Percentiles rank a stretch among this genome's conserved stretches.
phyloP scores from a whole-genome alignment of 1,140 invertebrate species.

The Carcinoscorpius rotundicauda region DNA sequence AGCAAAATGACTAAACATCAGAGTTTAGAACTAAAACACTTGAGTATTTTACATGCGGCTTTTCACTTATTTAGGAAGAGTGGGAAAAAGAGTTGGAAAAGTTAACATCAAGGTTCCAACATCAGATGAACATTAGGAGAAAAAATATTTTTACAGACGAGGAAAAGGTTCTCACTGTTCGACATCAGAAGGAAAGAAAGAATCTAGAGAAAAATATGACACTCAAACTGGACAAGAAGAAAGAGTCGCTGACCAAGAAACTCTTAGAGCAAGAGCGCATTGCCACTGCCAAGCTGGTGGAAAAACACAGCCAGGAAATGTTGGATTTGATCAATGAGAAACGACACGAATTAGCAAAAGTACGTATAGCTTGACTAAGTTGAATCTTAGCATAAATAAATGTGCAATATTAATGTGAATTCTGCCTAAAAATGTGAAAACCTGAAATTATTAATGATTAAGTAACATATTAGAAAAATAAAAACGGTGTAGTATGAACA shows the following conservation, averaged over 20 bases:
- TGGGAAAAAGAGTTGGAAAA: constrained; percentile 90
- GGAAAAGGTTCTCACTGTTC: constrained; percentile 55
- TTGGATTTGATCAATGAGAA: constrained; percentile 86
- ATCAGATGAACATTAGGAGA: constrained; percentile 51
- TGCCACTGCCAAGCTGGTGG: constrained; percentile 83
- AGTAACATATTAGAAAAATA: too few relatives aligned
- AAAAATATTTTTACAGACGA: constrained; percentile 53
- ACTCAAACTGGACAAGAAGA: constrained; percentile 81
- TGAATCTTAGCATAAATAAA: too few relatives aligned
- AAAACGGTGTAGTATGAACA: too few relatives aligned
- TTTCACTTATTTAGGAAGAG: constrained; percentile 57
- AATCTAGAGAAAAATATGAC: constrained; percentile 95
- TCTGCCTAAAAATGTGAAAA: too few relatives aligned
- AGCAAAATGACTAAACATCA: too few relatives aligned
- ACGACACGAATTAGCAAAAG: constrained; percentile 73
- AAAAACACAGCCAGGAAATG: constrained; percentile 93
- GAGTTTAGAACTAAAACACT: too few relatives aligned
- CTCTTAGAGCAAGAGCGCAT: constrained; percentile 87
- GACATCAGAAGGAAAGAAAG: constrained; percentile 69
- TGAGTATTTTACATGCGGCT: too few relatives aligned
- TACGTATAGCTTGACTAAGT: constrained; percentile 11
- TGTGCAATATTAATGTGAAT: too few relatives aligned
- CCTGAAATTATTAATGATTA: too few relatives aligned
- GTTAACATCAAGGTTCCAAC: constrained; percentile 74
- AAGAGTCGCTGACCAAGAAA: constrained; percentile 80